Conservation (phyloP, 1,140 invertebrate species). For the Vanessa atalanta region DNA sequence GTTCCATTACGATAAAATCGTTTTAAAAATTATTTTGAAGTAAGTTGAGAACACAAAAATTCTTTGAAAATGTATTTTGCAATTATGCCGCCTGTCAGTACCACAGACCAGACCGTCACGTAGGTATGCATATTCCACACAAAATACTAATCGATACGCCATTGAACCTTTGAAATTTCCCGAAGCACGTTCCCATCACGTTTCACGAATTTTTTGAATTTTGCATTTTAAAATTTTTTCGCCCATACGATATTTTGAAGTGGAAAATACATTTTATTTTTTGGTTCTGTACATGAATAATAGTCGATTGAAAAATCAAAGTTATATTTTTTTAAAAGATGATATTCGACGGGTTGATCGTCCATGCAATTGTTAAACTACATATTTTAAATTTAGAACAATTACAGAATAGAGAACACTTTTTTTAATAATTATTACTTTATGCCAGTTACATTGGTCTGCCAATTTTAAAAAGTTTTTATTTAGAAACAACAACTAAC, state of each 20-base stretch:
- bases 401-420: too few relatives aligned
- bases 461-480: too few relatives aligned
- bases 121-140: slow-evolving; percentile 20
- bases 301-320: not conserved
- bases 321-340: not conserved
- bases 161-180: slow-evolving; percentile 31
- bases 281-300: not conserved
- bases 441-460: too few relatives aligned
- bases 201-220: slow-evolving; percentile 2
- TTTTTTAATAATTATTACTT: too few relatives aligned
- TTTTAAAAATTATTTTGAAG: not conserved
- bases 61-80: not conserved
- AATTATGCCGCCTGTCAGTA: slow-evolving; percentile 12
- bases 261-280: slow-evolving; percentile 14
- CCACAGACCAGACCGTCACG: slow-evolving; percentile 16
- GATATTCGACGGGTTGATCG: not conserved
- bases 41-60: not conserved
- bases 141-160: slow-evolving; percentile 26
- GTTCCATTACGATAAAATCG: not conserved
- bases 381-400: too few relatives aligned
- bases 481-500: too few relatives aligned
- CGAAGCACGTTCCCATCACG: slow-evolving; percentile 23
- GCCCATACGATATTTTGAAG: slow-evolving; percentile 5
- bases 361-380: not conserved
- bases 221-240: slow-evolving; percentile 20